Conservation (phyloP, 2,797 vertebrate genomes). For the Ctenochaetus hawaiiensis region DNA sequence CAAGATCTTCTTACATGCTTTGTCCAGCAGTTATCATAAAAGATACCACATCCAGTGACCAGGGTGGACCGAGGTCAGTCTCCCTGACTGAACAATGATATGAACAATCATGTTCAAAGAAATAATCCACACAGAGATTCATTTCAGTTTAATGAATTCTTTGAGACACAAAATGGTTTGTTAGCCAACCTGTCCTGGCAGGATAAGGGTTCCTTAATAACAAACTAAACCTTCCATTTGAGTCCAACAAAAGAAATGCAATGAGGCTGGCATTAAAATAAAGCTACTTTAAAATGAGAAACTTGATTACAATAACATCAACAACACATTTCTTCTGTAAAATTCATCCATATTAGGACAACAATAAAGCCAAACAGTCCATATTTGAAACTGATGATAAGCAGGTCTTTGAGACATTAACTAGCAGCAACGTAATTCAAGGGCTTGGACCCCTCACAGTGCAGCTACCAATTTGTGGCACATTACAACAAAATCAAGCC, state of each 20-base stretch:
- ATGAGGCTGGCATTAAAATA: conserved; percentile 53
- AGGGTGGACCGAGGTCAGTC: too few relatives aligned
- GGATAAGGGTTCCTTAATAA: conserved; percentile 34
- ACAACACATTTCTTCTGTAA: conserved; percentile 49
- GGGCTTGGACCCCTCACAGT: conserved; percentile 72
- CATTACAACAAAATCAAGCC: conserved; percentile 70
- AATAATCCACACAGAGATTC: conserved; percentile 10
- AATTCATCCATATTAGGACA: conserved; percentile 53
- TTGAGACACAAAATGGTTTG: conserved; percentile 61
- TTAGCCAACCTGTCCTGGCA: conserved; percentile 47
- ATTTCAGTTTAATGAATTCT: conserved; percentile 67
- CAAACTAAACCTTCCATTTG: conserved; percentile 47
- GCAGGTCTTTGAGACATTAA: conserved; percentile 85
- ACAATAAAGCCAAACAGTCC: conserved; percentile 54
- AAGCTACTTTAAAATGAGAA: conserved; percentile 58
- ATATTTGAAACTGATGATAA: conserved; percentile 77
- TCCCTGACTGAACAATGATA: too few relatives aligned
- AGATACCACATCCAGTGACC: too few relatives aligned
- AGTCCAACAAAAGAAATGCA: conserved; percentile 44
- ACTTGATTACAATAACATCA: conserved; percentile 50
- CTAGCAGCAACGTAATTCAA: conserved; percentile 74
- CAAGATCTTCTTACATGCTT: not conserved
- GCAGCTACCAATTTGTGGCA: conserved; percentile 79
- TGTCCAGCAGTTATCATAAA: too few relatives aligned
- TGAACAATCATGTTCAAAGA: not conserved